Base-by-base conservation (phyloP, 2,113 vertebrate species). In the Atlantisia rogersi region DNA sequence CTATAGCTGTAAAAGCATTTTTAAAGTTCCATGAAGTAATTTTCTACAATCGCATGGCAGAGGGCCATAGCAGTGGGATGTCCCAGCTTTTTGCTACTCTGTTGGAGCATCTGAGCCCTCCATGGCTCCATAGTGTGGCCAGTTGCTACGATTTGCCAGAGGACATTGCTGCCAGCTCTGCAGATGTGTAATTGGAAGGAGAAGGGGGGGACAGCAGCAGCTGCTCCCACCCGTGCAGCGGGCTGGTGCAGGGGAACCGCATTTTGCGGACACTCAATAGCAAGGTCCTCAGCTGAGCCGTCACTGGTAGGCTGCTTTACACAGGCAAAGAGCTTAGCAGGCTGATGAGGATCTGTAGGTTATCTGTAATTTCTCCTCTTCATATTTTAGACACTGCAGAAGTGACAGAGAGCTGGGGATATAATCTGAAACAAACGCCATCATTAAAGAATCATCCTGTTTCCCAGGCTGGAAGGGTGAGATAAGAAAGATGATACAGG, bases 91-190 rank as follows among this genome's bases (percentile, higher is more conserved):
- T 69, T 18, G 2, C 9, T 64, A 15, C 44, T 19, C 42, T 70
- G 44, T 2, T 31, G 31, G 35, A 86, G 20, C 20, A 52, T 4
- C 25, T 18, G 4, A 64, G 32, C 29, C 37, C 62, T 50, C 26
- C 3, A 0, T 19, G 65, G 50, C 64, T 76, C 53, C 3, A 1
- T 7, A 28, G 64, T 0, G 19, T 0, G 11, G 26, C 60, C 46
- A 52, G 32, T 50, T 52, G 3, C 14, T 9, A 3, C 0, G 32
- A 16, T 0, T 2, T 18, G 70, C 62, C 71, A 26, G 16, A 24
- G 26, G 71, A 42, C 71, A 12, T 0, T 17, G 6, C 75, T 79
- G 67, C 62, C 82, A 88, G 74, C 85, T 50, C 82, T 46, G 39
- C 53, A 67, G 82, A 9, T 31, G 42, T 42, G 26, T 4, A 3